These are phyloP conservation scores for Probosciger aterrimus DNA, from an alignment of 2,113 vertebrate species.

Conservation along the genomic window DNA sequence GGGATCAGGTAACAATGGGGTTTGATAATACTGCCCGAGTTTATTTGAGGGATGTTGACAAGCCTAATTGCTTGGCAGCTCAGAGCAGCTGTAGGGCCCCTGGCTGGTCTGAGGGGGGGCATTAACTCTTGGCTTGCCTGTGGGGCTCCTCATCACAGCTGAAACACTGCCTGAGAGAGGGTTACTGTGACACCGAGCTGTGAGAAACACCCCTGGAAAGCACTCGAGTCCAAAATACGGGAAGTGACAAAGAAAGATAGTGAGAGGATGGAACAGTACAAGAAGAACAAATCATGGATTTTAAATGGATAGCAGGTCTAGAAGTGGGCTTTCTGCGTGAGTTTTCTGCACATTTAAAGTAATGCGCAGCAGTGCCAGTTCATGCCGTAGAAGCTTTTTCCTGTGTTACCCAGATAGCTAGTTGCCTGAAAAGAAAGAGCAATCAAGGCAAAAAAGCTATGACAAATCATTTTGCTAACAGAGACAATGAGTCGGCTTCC, in stretches of 20 bases:
- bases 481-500: conserved; percentile 6
- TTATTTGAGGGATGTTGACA: conserved; percentile 71
- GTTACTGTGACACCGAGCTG: neutral
- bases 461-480: conserved; percentile 12
- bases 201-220: neutral
- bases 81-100: conserved; percentile 59
- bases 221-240: neutral
- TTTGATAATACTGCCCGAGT: conserved; percentile 65
- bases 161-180: neutral
- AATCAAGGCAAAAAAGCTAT: conserved; percentile 28
- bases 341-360: neutral
- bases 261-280: neutral
- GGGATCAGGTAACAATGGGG: conserved; percentile 68
- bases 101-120: conserved; percentile 24
- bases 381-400: conserved; percentile 19
- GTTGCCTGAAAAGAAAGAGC: neutral
- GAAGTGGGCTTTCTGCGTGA: neutral
- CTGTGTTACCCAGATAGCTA: neutral
- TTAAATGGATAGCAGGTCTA: neutral
- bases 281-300: neutral
- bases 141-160: neutral
- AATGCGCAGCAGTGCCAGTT: neutral
- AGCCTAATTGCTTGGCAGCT: conserved; percentile 70
- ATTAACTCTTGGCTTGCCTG: conserved; percentile 63
- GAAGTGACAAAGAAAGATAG: neutral